Conservation (phyloP, 2,888 invertebrate species). For the Drosophila quasianomalipes region DNA sequence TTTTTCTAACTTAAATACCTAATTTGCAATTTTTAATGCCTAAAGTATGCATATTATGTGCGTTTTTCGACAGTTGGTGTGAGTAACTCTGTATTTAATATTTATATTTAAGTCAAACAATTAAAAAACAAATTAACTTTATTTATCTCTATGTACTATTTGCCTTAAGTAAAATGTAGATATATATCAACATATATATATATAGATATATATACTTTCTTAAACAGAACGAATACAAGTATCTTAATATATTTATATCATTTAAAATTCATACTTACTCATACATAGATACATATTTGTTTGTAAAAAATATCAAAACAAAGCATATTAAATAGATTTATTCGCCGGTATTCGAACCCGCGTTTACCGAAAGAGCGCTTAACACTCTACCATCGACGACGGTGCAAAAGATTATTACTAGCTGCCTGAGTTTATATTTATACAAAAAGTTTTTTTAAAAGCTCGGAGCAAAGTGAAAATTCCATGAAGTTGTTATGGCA, state of each 20-base stretch:
- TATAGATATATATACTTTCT: background rate
- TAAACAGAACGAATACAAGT: background rate
- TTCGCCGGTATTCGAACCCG: background rate
- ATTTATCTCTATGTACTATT: background rate
- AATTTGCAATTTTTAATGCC: background rate
- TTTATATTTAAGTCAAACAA: background rate
- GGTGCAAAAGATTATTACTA: accelerated
- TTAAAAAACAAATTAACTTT: background rate
- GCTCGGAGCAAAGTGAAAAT: background rate
- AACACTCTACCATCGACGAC: background rate
- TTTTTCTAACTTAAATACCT: background rate
- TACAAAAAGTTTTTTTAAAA: background rate
- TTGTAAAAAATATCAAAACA: background rate
- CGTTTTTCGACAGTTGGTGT: background rate
- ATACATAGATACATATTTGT: background rate
- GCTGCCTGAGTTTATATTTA: accelerated
- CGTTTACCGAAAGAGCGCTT: background rate
- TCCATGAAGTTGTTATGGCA: background rate
- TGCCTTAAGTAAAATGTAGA: background rate
- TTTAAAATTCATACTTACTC: background rate
- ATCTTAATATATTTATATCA: background rate
- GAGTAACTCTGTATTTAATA: background rate
- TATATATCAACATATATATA: no score
- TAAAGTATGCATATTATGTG: background rate
- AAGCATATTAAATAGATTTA: accelerated